Conservation (phyloP, 2,888 invertebrate species). For the Acleris sparsana region DNA sequence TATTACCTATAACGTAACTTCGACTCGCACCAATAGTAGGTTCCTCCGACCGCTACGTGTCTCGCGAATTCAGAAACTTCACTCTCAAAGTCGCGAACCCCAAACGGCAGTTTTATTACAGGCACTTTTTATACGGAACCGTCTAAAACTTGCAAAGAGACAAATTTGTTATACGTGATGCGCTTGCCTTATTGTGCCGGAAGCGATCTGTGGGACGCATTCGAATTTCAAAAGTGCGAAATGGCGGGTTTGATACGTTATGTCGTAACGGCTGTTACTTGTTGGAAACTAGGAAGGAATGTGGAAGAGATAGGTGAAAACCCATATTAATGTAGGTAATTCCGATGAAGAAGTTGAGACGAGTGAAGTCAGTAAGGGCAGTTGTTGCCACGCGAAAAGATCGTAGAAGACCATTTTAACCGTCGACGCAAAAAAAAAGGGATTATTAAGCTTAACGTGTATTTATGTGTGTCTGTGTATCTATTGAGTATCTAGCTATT, state of each 20-base stretch:
- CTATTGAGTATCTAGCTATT: too few species aligned
- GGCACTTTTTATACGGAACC: constrained; percentile 35
- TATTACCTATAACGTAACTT: not conserved
- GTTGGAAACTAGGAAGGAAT: too few species aligned
- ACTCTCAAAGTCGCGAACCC: constrained; percentile 35
- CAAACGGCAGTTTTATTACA: constrained; percentile 37
- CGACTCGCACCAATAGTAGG: constrained; percentile 9
- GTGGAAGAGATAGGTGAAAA: too few species aligned
- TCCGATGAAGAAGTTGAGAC: too few species aligned
- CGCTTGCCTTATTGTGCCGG: constrained; percentile 33
- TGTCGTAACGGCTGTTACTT: not conserved
- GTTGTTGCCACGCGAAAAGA: too few species aligned
- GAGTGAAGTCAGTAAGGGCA: too few species aligned
- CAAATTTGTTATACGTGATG: constrained; percentile 36
- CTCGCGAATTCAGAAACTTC: constrained; percentile 36
- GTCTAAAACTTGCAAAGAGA: constrained; percentile 33
- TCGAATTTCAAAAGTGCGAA: constrained; percentile 13
- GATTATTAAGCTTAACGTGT: too few species aligned
- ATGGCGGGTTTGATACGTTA: constrained; percentile 1
- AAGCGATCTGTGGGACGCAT: constrained; percentile 25
- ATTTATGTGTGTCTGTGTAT: too few species aligned
- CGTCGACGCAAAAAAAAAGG: too few species aligned
- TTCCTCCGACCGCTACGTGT: constrained; percentile 24
- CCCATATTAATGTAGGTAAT: too few species aligned
- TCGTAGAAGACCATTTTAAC: too few species aligned